Evolutionary conservation across 2,888 invertebrate genomes (phyloP), one percentile per base, ranked within the genome.

Genomic region (Helicoverpa assulta): DNA sequence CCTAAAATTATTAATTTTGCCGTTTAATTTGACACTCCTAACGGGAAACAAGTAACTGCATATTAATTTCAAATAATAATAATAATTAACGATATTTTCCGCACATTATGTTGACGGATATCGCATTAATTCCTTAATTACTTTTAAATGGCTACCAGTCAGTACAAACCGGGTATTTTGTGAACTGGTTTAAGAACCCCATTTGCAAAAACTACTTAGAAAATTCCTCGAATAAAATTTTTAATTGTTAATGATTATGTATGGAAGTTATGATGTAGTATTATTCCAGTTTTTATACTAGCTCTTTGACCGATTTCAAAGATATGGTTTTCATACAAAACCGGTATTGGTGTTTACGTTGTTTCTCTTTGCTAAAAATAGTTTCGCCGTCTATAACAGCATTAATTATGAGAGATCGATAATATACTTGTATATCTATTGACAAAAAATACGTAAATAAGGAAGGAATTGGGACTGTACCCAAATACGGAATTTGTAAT

Each of bases 11-110:
- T 6, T 21, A 50, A 73, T 19, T 58, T 14, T 18, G 6, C 74
- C 21, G 3, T 50, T n/a, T n/a, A 51, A 73, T 64, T 33, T 43
- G 47, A 33, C 40, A 54, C 18, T 50, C 12, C 21, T 26, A 54
- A 58, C 76, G 76, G 71, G 40, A 71, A 75, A 64, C n/a, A 16
- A n/a, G 19, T 8, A 47, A 50, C 52, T n/a, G 10, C 5, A 43
- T 26, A 70, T 68, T 33, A 54, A 57, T 56, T 51, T 1, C 1
- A 47, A 33, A 58, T 55, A 70, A 75, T 14, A 37, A 67, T 66
- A 62, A 33, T 47, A 40, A 33, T 33, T 14, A 0, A 5, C 6
- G 21, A 29, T 51, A n/a, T 57, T 57, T 71, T 71, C 72, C 60
- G 60, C 12, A 26, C 50, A 37, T 14, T 33, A 60, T 26, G 18